A percentile compares a stretch with the other conserved stretches of the same genome.
Evolutionary conservation across 2,888 invertebrate species (phyloP).

Genomic region (Philopedon plagiatum): DNA sequence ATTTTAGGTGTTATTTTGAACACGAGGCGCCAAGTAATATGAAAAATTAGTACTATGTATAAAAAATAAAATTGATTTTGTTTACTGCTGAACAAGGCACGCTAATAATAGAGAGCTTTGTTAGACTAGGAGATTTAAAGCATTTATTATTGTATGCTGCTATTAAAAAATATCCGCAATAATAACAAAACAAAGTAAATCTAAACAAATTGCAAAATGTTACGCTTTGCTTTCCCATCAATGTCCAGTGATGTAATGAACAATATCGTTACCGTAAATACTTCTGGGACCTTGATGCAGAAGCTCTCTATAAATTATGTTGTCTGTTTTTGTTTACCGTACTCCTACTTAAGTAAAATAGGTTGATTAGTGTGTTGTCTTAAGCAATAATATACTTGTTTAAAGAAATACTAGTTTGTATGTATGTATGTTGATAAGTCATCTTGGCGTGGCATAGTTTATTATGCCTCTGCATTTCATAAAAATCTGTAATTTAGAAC

Average conservation of each 20-base stretch:
- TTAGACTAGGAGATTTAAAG: too few species aligned
- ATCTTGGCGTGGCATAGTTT: background rate
- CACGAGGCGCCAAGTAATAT: background rate
- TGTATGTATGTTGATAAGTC: background rate
- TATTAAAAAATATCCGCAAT: too few species aligned
- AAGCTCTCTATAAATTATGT: background rate
- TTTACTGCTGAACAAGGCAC: background rate
- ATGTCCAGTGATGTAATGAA: background rate
- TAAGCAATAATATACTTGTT: background rate
- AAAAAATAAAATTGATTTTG: background rate
- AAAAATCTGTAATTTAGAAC: background rate
- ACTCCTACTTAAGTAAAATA: background rate
- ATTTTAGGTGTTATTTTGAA: slow-evolving; percentile 1
- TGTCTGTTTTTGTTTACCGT: background rate
- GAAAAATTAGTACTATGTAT: background rate
- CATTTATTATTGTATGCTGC: too few species aligned
- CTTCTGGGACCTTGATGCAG: background rate
- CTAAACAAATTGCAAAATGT: too few species aligned
- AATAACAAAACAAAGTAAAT: too few species aligned
- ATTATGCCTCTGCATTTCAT: background rate
- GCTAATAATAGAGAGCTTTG: background rate
- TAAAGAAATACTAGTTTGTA: background rate
- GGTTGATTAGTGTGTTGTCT: background rate
- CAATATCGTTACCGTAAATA: background rate
- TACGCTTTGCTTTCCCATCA: too few species aligned